Evolutionary conservation across 1,140 invertebrate genomes (phyloP).

Genomic region (Zaprionus nigranus): DNA sequence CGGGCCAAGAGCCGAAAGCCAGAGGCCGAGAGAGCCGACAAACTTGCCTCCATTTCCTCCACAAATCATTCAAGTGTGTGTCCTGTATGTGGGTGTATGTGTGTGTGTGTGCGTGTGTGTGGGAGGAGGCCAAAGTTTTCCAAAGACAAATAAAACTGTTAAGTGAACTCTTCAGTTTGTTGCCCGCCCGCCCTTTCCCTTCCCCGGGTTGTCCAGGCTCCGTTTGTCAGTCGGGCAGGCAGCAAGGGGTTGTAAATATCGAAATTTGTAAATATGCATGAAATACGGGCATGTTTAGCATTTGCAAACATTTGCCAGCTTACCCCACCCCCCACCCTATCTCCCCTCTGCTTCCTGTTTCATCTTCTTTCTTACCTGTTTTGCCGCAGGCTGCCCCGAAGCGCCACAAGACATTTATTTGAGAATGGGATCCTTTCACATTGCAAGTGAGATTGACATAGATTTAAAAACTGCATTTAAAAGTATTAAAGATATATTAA

Average conservation of each 20-base stretch:
- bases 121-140: constrained; percentile 66
- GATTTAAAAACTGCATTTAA: neutral
- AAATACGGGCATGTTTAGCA: constrained; percentile 80
- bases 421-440: neutral
- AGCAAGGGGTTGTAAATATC: constrained; percentile 72
- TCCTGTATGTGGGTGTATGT: constrained; percentile 29
- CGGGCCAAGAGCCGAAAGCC: neutral
- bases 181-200: constrained; percentile 24
- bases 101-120: constrained; percentile 14
- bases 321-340: constrained; percentile 13
- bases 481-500: neutral
- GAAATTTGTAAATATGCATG: constrained; percentile 78
- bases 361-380: neutral
- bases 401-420: neutral
- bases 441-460: neutral
- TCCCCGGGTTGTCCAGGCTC: too few species aligned
- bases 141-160: constrained; percentile 81
- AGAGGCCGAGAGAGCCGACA: constrained; percentile 17
- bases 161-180: constrained; percentile 78
- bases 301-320: constrained; percentile 69
- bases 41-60: constrained; percentile 5
- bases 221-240: neutral
- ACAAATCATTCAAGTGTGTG: constrained; percentile 61
- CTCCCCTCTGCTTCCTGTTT: neutral
- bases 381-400: neutral